phyloP scores from a whole-genome alignment of 2,797 vertebrate species.

The Acrocephalus scirpaceus region DNA sequence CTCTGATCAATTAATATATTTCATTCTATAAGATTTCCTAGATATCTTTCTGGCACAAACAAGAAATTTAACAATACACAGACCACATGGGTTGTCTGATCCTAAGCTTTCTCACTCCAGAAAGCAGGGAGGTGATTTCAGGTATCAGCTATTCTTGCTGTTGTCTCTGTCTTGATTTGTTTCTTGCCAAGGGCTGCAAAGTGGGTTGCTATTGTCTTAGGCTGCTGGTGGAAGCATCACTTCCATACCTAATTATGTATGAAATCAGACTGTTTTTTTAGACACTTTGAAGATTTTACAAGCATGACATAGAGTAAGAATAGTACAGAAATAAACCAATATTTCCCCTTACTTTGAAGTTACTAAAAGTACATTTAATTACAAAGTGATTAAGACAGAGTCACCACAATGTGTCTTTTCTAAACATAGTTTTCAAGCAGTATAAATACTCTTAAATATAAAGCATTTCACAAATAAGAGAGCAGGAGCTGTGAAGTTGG shows the following conservation, averaged over 20 bases:
- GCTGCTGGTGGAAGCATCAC: background rate
- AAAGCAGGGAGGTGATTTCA: background rate
- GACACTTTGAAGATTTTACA: conserved; percentile 57
- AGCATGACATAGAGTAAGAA: conserved; percentile 5
- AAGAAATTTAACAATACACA: background rate
- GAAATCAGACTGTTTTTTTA: conserved; percentile 6
- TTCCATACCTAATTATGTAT: conserved; percentile 42
- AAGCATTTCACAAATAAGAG: background rate
- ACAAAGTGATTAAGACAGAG: conserved; percentile 31
- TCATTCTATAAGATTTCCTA: background rate
- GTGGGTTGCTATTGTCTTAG: conserved; percentile 16
- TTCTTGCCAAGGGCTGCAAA: background rate
- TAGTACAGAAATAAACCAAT: background rate
- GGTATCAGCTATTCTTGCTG: background rate
- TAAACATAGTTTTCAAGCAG: background rate
- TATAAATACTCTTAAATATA: background rate
- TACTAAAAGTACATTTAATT: conserved; percentile 47
- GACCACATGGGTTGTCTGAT: background rate
- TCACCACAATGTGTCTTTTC: background rate
- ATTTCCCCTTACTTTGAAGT: conserved; percentile 50
- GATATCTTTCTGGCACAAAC: background rate
- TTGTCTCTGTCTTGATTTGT: background rate
- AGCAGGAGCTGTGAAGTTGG: background rate
- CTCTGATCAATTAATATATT: background rate
- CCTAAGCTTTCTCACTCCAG: background rate